Percentiles rank a stretch among this genome's conserved stretches.
These are phyloP conservation scores for Solea solea DNA, from an alignment of 2,113 vertebrate species.

Conservation along the genomic window DNA sequence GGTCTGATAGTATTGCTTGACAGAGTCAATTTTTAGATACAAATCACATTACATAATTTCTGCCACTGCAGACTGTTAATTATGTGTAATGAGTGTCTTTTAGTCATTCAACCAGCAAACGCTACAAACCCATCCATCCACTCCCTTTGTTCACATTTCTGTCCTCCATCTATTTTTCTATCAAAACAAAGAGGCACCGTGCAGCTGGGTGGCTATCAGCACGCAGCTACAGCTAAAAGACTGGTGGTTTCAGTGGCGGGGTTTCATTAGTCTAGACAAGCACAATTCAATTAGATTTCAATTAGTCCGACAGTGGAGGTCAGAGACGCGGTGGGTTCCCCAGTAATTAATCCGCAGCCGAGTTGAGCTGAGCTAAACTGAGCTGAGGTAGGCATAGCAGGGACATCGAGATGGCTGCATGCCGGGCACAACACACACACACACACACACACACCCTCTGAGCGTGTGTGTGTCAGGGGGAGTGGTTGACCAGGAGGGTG, in stretches of 20 bases:
- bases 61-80: too few relatives aligned
- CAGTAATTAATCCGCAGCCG: slow-evolving; percentile 80
- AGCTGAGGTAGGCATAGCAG: slow-evolving; percentile 50
- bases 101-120: too few relatives aligned
- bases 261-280: slow-evolving; percentile 85
- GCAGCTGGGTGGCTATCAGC: slow-evolving; percentile 42
- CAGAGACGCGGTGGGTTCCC: slow-evolving; percentile 77
- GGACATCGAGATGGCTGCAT: slow-evolving; percentile 61
- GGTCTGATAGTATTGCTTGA: too few relatives aligned
- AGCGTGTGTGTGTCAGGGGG: slow-evolving; percentile 18
- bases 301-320: slow-evolving; percentile 82
- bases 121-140: background rate
- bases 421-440: slow-evolving; percentile 37
- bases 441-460: slow-evolving; percentile 29
- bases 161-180: slow-evolving; percentile 4
- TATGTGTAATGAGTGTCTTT: too few relatives aligned
- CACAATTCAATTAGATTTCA: slow-evolving; percentile 86
- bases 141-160: background rate
- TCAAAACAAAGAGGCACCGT: slow-evolving; percentile 19
- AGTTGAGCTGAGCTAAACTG: slow-evolving; percentile 71
- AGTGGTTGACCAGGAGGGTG: background rate
- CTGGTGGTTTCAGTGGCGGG: slow-evolving; percentile 76
- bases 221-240: slow-evolving; percentile 67
- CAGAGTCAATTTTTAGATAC: too few relatives aligned
- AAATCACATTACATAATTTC: too few relatives aligned